Conservation (phyloP, 1,140 invertebrate species). For the Drosophila sturtevanti region DNA sequence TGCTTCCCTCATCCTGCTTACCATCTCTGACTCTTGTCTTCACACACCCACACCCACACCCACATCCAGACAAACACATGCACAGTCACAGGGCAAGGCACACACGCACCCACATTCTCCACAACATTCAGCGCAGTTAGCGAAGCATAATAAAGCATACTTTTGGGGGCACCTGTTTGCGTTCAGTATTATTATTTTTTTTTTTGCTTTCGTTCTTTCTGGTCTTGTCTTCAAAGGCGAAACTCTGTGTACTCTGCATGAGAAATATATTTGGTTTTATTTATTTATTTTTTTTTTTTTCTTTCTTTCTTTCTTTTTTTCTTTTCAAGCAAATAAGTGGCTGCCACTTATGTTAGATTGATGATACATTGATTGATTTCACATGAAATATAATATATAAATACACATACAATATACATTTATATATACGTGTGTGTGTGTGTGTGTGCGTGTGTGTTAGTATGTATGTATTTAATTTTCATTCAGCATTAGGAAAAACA, state of each 20-base stretch:
- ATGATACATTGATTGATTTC: conserved; percentile 6
- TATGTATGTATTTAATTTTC: too few relatives aligned
- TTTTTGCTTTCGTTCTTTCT: conserved; percentile 4
- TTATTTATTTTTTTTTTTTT: neutral
- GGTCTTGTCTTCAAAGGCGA: neutral
- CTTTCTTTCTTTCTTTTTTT: neutral
- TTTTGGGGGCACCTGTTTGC: conserved; percentile 69
- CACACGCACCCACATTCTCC: neutral
- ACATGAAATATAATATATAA: conserved; percentile 4
- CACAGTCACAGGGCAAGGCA: too few relatives aligned
- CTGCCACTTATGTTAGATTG: conserved; percentile 2
- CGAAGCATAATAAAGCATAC: conserved; percentile 62
- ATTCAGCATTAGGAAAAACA: too few relatives aligned
- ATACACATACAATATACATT: neutral
- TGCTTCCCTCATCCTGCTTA: neutral
- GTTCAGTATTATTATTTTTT: conserved; percentile 17
- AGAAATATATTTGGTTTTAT: neutral
- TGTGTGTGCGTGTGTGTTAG: too few relatives aligned
- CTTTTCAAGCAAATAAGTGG: neutral
- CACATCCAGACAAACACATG: too few relatives aligned
- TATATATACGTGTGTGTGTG: too few relatives aligned
- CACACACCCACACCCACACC: conserved; percentile 1
- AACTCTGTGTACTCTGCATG: neutral
- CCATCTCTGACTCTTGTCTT: conserved; percentile 39
- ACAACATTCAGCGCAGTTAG: conserved; percentile 33